Percentiles rank a stretch among this genome's conserved stretches.
Evolutionary conservation across 2,797 vertebrate species (phyloP).

Genomic region (Diplodus sargus): DNA sequence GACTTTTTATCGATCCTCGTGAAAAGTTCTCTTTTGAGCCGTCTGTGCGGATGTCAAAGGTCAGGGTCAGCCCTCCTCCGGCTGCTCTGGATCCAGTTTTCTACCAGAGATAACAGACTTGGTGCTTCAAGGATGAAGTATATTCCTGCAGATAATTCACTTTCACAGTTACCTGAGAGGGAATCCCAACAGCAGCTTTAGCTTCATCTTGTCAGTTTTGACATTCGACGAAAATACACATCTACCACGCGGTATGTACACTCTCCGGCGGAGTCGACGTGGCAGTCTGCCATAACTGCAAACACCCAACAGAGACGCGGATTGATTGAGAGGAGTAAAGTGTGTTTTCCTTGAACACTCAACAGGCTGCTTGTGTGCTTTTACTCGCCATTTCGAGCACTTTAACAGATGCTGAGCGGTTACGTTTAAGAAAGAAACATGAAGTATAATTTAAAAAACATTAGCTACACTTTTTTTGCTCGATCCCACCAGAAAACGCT

Average conservation of each 20-base stretch:
- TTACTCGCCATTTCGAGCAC: not conserved
- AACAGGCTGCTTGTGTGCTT: slow-evolving; percentile 26
- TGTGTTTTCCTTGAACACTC: slow-evolving; percentile 30
- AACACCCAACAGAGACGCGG: slow-evolving; percentile 39
- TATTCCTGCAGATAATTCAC: slow-evolving; percentile 4
- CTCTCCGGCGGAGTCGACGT: slow-evolving; percentile 33
- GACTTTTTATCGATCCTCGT: slow-evolving; percentile 33
- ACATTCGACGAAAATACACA: slow-evolving; percentile 27
- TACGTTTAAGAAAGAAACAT: not conserved
- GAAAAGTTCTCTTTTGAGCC: not conserved
- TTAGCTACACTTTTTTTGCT: not conserved
- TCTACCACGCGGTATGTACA: slow-evolving; percentile 13
- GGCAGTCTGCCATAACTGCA: slow-evolving; percentile 44
- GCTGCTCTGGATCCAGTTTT: slow-evolving; percentile 2
- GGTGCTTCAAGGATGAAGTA: not conserved
- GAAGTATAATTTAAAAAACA: not conserved
- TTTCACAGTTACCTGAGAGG: slow-evolving; percentile 20
- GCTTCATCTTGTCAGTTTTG: slow-evolving; percentile 32
- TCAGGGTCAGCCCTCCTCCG: slow-evolving; percentile 3
- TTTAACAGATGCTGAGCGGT: slow-evolving; percentile 10
- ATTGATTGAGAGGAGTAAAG: slow-evolving; percentile 35
- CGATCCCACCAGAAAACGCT: not conserved
- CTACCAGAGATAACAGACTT: slow-evolving; percentile 1
- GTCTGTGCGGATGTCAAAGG: slow-evolving; percentile 8
- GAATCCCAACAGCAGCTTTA: slow-evolving; percentile 5